A percentile compares a stretch with the other conserved stretches of the same genome.
Evolutionary conservation across 2,888 invertebrate genomes (phyloP).

Genomic region (Steromphala cineraria): DNA sequence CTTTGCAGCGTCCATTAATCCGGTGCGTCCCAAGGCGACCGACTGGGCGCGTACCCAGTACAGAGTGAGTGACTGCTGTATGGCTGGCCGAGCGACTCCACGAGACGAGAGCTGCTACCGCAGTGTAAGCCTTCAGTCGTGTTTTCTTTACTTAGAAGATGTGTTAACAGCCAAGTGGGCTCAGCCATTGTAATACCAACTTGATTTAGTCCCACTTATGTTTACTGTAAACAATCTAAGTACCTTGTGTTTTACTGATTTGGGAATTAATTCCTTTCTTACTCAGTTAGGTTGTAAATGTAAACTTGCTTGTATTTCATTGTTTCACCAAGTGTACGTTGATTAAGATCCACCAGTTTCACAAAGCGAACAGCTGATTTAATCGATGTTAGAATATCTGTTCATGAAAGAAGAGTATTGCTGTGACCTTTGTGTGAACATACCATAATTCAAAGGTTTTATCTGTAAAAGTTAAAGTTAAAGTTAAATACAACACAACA

Average conservation of each 20-base stretch:
- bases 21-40: neutral
- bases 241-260: neutral
- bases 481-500: no score
- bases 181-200: neutral
- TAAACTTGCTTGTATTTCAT: no score
- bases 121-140: constrained; percentile 1
- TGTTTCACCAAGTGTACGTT: no score
- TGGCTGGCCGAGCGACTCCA: neutral
- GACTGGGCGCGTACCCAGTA: neutral
- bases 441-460: no score
- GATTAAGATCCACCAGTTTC: no score
- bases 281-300: no score
- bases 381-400: no score
- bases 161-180: neutral
- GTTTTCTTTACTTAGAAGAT: constrained; percentile 6
- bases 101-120: neutral
- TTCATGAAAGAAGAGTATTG: no score
- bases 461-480: no score
- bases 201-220: neutral
- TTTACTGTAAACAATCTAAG: neutral
- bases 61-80: neutral
- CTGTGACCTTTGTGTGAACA: no score
- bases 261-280: no score
- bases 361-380: no score
- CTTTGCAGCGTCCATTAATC: neutral